These are phyloP conservation scores for Drosophila mimetica DNA, from an alignment of 2,888 invertebrate genomes.

Conservation along the genomic window DNA sequence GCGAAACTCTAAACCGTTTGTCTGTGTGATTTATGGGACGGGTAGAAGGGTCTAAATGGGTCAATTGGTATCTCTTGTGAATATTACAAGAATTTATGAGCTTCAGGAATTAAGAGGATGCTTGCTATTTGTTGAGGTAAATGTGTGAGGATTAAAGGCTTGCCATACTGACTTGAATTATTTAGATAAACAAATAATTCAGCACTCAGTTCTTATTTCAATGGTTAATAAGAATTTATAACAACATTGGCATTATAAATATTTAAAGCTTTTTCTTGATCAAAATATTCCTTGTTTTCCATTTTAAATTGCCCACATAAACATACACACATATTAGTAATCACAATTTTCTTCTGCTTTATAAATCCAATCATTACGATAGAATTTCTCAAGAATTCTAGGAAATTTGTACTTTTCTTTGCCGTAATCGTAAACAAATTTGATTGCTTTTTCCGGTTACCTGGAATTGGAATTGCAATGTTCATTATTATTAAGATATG, in stretches of 20 bases:
- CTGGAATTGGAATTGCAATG: background rate
- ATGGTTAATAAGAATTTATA: no score
- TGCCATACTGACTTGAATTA: background rate
- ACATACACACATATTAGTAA: background rate
- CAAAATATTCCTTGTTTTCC: no score
- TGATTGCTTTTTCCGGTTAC: background rate
- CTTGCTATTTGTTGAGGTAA: constrained; percentile 1
- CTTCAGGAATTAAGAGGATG: constrained; percentile 5
- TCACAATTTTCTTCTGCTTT: background rate
- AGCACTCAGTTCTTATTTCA: background rate
- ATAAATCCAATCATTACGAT: background rate
- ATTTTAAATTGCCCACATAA: background rate
- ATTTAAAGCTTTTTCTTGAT: background rate
- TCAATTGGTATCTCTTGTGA: constrained; percentile 35
- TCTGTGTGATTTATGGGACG: constrained; percentile 31
- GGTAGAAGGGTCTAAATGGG: constrained; percentile 25
- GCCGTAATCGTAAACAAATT: background rate
- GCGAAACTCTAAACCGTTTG: constrained; percentile 37
- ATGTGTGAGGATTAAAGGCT: background rate
- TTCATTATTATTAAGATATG: background rate
- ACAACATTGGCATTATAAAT: no score
- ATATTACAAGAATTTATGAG: constrained; percentile 25
- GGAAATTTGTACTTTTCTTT: background rate
- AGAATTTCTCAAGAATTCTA: background rate
- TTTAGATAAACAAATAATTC: background rate